These are phyloP conservation scores for Heterodera schachtii DNA, from an alignment of 1,140 invertebrate species.

Conservation along the genomic window DNA sequence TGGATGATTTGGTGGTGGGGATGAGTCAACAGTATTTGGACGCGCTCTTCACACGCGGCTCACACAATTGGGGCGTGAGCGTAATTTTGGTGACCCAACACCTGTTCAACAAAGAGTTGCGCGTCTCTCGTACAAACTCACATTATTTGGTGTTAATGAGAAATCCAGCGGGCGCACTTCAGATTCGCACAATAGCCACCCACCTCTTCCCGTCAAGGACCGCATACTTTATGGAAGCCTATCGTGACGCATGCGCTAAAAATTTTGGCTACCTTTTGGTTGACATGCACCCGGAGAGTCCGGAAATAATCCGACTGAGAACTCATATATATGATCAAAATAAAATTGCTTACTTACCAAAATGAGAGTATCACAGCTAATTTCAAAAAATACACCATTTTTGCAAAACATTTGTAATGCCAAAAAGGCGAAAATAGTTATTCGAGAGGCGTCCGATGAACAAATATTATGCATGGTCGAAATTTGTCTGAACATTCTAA, in stretches of 20 bases:
- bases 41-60: slow-evolving; percentile 36
- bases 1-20: slow-evolving; percentile 38
- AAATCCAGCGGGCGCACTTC: slow-evolving; percentile 33
- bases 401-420: not conserved
- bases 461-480: slow-evolving; percentile 25
- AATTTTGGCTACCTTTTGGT: slow-evolving; percentile 30
- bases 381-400: not conserved
- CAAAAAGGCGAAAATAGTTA: not conserved
- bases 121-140: slow-evolving; percentile 34
- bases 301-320: slow-evolving; percentile 20
- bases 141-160: slow-evolving; percentile 44
- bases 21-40: slow-evolving; percentile 31
- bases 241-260: slow-evolving; percentile 26
- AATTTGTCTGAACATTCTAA: slow-evolving; percentile 34
- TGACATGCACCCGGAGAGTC: slow-evolving; percentile 31
- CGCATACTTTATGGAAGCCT: slow-evolving; percentile 31
- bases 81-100: slow-evolving; percentile 40
- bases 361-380: not conserved
- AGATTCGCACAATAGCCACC: slow-evolving; percentile 33
- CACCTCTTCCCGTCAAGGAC: slow-evolving; percentile 34
- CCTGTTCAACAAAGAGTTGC: slow-evolving; percentile 44
- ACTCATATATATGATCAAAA: slow-evolving; percentile 26
- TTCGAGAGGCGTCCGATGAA: slow-evolving; percentile 9
- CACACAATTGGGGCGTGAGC: slow-evolving; percentile 42
- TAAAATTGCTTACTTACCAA: no score